phyloP scores from a whole-genome alignment of 2,113 vertebrate genomes.

The Tringa solitaria region DNA sequence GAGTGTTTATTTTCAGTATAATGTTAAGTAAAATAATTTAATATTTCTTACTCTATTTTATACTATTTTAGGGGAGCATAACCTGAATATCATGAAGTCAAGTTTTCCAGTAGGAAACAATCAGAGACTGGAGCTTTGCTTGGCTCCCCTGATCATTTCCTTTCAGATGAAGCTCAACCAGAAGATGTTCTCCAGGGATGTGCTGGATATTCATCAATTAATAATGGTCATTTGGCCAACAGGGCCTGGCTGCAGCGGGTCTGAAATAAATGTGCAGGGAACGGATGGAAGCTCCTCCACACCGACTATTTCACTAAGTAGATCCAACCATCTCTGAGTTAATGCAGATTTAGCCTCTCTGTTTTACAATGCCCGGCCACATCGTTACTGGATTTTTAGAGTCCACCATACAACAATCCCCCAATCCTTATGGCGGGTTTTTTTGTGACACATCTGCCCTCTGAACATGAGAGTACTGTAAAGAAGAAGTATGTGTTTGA shows the following conservation, averaged over 20 bases:
- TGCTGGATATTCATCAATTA: background rate
- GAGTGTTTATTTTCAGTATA: background rate
- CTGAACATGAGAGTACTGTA: background rate
- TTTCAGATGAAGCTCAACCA: background rate
- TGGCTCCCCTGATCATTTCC: background rate
- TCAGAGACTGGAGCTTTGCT: background rate
- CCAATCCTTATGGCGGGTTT: fast-evolving
- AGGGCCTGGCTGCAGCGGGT: fast-evolving
- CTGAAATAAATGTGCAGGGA: background rate
- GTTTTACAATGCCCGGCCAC: background rate
- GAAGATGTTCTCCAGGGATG: background rate
- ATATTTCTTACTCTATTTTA: background rate
- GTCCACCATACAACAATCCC: background rate
- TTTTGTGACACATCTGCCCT: background rate
- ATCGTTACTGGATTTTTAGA: background rate
- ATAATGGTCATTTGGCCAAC: background rate
- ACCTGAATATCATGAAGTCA: background rate
- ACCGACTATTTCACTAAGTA: fast-evolving
- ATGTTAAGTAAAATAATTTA: background rate
- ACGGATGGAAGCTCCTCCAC: background rate
- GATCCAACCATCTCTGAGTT: background rate
- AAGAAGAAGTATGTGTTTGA: background rate
- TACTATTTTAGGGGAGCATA: background rate
- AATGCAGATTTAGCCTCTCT: background rate
- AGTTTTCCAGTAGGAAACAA: background rate